phyloP scores from a whole-genome alignment of 2,113 vertebrate genomes.

The Periophthalmodon schlosseri region DNA sequence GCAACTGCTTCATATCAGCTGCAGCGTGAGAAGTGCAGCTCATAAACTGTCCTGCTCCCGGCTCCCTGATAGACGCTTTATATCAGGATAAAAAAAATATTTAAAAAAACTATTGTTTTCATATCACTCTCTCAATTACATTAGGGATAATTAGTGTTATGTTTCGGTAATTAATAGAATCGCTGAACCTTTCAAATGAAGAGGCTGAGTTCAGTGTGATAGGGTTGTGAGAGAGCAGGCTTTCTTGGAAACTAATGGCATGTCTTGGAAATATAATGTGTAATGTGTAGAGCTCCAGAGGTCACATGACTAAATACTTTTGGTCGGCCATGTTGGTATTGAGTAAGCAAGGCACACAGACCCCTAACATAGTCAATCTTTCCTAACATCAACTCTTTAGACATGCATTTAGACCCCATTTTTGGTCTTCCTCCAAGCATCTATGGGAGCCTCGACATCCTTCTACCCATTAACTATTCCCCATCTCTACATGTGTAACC shows the following conservation, averaged over 20 bases:
- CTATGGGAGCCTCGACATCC: too few species aligned
- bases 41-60: constrained; percentile 50
- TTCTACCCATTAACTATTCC: neutral
- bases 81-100: constrained; percentile 28
- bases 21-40: constrained; percentile 47
- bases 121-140: constrained; percentile 43
- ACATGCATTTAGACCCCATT: too few species aligned
- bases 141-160: constrained; percentile 43
- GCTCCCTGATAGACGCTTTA: constrained; percentile 52
- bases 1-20: constrained; percentile 71
- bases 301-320: neutral
- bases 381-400: too few species aligned
- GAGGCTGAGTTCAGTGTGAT: constrained; percentile 29
- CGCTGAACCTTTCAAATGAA: constrained; percentile 30
- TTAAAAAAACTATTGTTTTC: constrained; percentile 27
- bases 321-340: neutral
- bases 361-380: too few species aligned
- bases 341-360: too few species aligned
- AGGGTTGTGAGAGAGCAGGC: constrained; percentile 22
- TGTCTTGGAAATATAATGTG: neutral
- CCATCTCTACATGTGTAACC: neutral
- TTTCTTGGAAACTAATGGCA: constrained; percentile 17
- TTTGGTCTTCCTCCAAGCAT: too few species aligned
- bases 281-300: neutral
- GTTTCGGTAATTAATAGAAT: constrained; percentile 32